Evolutionary conservation across 2,113 vertebrate genomes (phyloP), one percentile per base, ranked within the genome.

Genomic region (Scopus umbretta): DNA sequence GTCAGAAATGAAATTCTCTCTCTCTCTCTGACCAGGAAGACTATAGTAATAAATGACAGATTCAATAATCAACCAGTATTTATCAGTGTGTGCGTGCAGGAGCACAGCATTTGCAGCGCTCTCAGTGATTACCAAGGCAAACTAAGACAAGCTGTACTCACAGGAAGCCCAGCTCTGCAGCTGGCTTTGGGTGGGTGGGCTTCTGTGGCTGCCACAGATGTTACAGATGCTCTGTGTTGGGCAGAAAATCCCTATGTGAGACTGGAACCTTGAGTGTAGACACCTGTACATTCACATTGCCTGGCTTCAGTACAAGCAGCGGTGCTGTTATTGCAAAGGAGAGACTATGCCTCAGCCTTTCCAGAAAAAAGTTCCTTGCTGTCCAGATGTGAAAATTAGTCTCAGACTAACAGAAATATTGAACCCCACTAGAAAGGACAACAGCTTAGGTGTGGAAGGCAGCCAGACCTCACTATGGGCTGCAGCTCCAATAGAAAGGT

Each of bases 61-160:
- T 59, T 38, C 36, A 59, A 78, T 92, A 50, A 66, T 56, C 55
- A 58, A 5, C 4, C 2, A 3, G 30, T 29, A 29, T 75, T 90
- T 90, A 40, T 61, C 43, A 49, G 34, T 15, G 9, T 21, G n/a
- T 26, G 32, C 0, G 0, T 71, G 10, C 0, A 0, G 52, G 61
- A 89, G 42, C 45, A 7, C 40, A 61, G 81, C 32, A 6, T 18
- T 21, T 34, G 52, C 52, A 26, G 5, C 7, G 29, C 18, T 75
- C 2, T 0, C 45, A 9, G 34, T 36, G 42, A 45, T 83, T 22
- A 40, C 27, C 5, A 10, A 76, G 58, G 47, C 52, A 68, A 75
- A 43, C 18, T 3, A 32, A 65, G 80, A 16, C n/a, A 59, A 27
- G 4, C 43, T 36, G 49, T 52, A 26, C 62, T 68, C 58, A 19